Evolutionary conservation across 2,888 invertebrate genomes (phyloP).

Genomic region (Synanthedon myopaeformis): DNA sequence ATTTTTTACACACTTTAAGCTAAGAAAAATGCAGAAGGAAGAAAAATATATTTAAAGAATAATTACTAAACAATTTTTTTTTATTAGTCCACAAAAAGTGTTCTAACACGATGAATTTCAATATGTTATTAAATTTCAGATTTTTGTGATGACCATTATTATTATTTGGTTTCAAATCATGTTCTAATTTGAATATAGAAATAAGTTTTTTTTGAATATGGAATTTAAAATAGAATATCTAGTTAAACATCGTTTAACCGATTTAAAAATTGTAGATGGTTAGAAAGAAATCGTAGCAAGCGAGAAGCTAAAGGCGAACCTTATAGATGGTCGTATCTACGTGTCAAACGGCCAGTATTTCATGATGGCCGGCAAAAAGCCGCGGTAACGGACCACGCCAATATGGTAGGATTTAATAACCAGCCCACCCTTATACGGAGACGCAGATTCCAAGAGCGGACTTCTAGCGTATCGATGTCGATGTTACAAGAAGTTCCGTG

Average conservation of each 20-base stretch:
- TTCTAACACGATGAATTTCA: no score
- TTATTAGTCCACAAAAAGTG: no score
- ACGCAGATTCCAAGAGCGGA: conserved; percentile 24
- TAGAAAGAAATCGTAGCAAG: not conserved
- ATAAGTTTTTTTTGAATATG: not conserved
- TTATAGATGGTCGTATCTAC: not conserved
- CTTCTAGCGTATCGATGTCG: conserved; percentile 10
- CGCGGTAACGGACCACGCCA: conserved; percentile 44
- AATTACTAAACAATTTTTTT: no score
- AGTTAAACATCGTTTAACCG: not conserved
- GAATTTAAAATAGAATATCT: not conserved
- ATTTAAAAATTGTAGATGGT: not conserved
- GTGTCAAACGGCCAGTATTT: conserved; percentile 9
- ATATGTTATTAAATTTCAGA: no score
- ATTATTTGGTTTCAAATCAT: not conserved
- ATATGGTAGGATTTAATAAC: conserved; percentile 61
- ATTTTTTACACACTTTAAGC: no score
- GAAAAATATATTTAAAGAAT: no score
- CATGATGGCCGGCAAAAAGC: conserved; percentile 33
- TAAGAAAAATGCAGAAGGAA: no score
- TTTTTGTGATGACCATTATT: not conserved
- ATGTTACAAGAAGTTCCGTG: conserved; percentile 1
- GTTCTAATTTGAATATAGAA: not conserved
- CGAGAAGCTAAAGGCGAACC: not conserved
- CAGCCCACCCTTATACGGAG: conserved; percentile 40